These are phyloP conservation scores for Arizona elegans DNA, from an alignment of 2,113 vertebrate genomes.

Conservation along the genomic window DNA sequence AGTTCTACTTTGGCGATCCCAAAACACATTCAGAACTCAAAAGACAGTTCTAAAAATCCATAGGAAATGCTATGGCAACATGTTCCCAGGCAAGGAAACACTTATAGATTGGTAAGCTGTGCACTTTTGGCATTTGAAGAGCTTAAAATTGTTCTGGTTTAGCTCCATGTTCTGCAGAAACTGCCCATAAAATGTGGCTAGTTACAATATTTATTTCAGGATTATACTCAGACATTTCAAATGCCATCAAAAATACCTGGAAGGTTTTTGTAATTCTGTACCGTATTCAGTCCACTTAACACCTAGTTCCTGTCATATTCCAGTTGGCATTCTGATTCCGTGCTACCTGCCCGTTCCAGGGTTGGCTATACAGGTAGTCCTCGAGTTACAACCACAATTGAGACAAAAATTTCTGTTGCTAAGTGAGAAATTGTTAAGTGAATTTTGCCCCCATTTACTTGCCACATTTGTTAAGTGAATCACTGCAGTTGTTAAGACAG, in stretches of 20 bases:
- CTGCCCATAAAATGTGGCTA: not conserved
- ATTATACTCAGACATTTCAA: not conserved
- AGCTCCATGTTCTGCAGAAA: not conserved
- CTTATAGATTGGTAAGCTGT: conserved; percentile 44
- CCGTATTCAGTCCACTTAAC: not conserved
- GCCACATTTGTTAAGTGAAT: not conserved
- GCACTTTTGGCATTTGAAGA: conserved; percentile 44
- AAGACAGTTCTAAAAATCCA: conserved; percentile 41
- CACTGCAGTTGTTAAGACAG: not conserved
- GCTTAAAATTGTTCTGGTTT: not conserved
- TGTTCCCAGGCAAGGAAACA: conserved; percentile 59
- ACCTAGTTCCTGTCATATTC: not conserved
- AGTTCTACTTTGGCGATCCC: not conserved
- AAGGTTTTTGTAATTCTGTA: not conserved
- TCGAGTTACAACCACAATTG: not conserved
- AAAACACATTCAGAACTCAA: conserved; percentile 21
- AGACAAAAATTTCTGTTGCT: not conserved
- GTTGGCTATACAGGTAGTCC: not conserved
- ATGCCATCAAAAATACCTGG: not conserved
- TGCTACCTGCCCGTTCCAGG: not conserved
- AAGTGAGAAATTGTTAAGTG: not conserved
- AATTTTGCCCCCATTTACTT: not conserved
- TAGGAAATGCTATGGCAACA: conserved; percentile 65
- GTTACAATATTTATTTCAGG: not conserved
- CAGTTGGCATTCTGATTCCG: not conserved